Evolutionary conservation across 2,113 vertebrate genomes (phyloP), one percentile per base, ranked within the genome.

Genomic region (Pyxicephalus adspersus): DNA sequence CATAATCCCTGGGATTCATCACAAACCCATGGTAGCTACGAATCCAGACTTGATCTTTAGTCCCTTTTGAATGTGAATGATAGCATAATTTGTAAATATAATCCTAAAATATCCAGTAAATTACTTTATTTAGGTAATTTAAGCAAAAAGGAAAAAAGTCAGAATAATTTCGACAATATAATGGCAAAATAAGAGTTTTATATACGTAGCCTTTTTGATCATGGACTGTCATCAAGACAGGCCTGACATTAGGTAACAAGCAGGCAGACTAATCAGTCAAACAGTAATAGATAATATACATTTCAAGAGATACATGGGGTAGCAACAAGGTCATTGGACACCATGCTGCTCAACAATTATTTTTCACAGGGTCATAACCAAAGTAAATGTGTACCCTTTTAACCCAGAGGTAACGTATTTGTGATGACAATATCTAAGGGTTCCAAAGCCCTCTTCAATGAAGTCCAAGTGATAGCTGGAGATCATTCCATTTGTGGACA

Each of bases 401-500:
- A 13, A 70, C 26, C 52, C 28, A 15, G 54, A 26, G 3, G 18
- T 34, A 61, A n/a, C 64, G 20, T 23, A 15, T 34, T 18, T 52
- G 25, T 26, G 70, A 51, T 29, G 25, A 64, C 26, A 61, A 55
- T 22, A 57, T 75, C n/a, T 66, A 58, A 25, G 50, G 51, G 55
- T 26, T 25, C 22, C 18, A 31, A 22, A 66, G 71, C 31, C 58
- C 58, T 66, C 18, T 31, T 75, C 51, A 65, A 50, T 64, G 52
- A 82, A 72, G 19, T 29, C 54, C 19, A 34, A 65, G 23, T 82
- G 51, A 75, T 65, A 72, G 61, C 38, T 50, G 22, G 22, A 38
- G 79, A 54, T 82, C n/a, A 38, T 25, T 66, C 80, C 80, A 75
- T 63, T 71, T 82, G 80, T 75, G 71, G 25, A 17, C 61, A 74